phyloP scores from a whole-genome alignment of 2,888 invertebrate genomes.

The Drosophila helvetica region DNA sequence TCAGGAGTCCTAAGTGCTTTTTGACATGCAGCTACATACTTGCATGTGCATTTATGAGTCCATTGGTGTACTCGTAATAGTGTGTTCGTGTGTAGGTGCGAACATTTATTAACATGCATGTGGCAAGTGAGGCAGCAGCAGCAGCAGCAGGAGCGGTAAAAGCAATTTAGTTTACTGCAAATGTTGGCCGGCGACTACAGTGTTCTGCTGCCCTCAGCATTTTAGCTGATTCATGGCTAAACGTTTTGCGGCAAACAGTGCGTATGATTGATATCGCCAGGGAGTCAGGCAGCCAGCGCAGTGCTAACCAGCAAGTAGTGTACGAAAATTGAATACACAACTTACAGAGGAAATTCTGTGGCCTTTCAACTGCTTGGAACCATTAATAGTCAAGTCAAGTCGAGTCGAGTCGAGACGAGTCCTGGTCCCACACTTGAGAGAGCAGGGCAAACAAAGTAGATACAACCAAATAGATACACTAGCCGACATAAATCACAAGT shows the following conservation, averaged over 20 bases:
- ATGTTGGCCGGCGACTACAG: slow-evolving; percentile 32
- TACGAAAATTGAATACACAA: slow-evolving; percentile 54
- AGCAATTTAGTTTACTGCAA: slow-evolving; percentile 75
- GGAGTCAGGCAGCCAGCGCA: slow-evolving; percentile 22
- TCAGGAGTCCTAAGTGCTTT: slow-evolving; percentile 67
- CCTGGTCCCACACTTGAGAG: slow-evolving; percentile 3
- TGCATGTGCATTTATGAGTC: slow-evolving; percentile 32
- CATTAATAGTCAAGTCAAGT: slow-evolving; percentile 37
- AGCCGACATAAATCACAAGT: slow-evolving; percentile 67
- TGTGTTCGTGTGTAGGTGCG: slow-evolving; percentile 59
- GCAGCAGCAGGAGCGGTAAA: slow-evolving; percentile 65
- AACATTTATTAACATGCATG: slow-evolving; percentile 76
- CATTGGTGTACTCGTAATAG: slow-evolving; percentile 1
- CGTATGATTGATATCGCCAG: slow-evolving; percentile 72
- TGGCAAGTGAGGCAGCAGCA: slow-evolving; percentile 17
- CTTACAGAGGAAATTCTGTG: slow-evolving; percentile 45
- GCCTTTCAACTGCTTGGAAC: slow-evolving; percentile 15
- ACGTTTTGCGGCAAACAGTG: slow-evolving; percentile 64
- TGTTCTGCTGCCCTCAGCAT: slow-evolving; percentile 51
- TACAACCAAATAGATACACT: slow-evolving; percentile 56
- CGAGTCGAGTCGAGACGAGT: not conserved
- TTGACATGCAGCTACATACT: slow-evolving; percentile 63
- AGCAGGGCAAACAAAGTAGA: slow-evolving; percentile 38
- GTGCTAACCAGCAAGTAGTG: slow-evolving; percentile 31
- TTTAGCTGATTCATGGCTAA: slow-evolving; percentile 76